Evolutionary conservation across 1,140 invertebrate genomes (phyloP), one percentile per base, ranked within the genome.

Genomic region (Lysiphlebus fabarum): DNA sequence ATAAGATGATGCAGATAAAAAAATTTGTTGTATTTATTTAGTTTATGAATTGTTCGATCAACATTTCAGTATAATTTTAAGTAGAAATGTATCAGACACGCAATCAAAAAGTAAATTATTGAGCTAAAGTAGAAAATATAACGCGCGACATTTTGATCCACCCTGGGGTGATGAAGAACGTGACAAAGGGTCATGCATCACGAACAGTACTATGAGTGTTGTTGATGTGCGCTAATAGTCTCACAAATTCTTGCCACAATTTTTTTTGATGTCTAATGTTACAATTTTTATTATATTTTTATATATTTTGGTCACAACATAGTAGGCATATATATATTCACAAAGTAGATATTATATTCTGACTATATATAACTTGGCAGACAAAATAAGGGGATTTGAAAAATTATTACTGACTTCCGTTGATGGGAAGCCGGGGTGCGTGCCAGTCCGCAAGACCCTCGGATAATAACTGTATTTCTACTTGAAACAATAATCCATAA

Each of bases 61-160:
- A 60, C 64, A 67, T 62, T 54, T 70, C 74, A 76, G 76, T 76
- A 75, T 73, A 17, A 17, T 17, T 3, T 17, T 3, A 73, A 69
- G 75, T 66, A 72, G 73, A 72, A 69, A 75, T 77, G 76, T 77
- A 77, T 75, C 76, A 75, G 74, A 79, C 77, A 77, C 74, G 75
- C 70, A 75, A 79, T 79, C 77, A 77, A 71, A 74, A 75, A 76
- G 17, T 79, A 74, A 79, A 76, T 78, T 77, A 78, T 75, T 68
- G 70, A 59, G 59, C 17, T 58, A 55, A 65, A n/a, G n/a, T n/a
- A n/a, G n/a, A n/a, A 72, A 71, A 72, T 68, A 71, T 73, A 12
- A 70, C 69, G 58, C 58, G 53, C 70, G 69, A 65, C 70, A 67
- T 70, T 66, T 17, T 67, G 68, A 55, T 69, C 66, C 64, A 69